Evolutionary conservation across 2,888 invertebrate genomes (phyloP), one percentile per base, ranked within the genome.

Genomic region (Mimas tiliae): DNA sequence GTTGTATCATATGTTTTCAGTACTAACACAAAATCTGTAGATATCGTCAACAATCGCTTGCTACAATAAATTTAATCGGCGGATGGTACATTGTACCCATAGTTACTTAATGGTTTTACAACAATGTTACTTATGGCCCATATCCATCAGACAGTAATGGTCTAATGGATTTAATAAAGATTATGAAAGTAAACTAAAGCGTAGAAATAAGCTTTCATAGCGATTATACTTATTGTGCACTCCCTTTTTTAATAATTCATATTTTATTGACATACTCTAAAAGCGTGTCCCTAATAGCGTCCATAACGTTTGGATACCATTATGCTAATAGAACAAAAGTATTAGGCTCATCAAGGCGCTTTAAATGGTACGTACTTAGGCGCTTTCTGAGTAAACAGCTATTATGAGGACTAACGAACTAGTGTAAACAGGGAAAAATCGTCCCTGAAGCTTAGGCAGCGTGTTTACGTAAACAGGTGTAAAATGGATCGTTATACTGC

Each of bases 381-480:
- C 67, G 73, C 68, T 72, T 71, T 75, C 69, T 70, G 72, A 74
- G 73, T 75, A 79, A 80, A 74, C 71, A 75, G 71, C 76, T 74
- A 75, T 75, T 74, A 74, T 68, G 62, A 65, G 68, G 74, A 74
- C 74, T 74, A 77, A 78, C 74, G 71, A 78, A 79, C 74, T 81
- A 79, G 75, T 75, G 75, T 74, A 74, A 76, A 75, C 76, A 77
- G 66, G 73, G 73, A 83, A 85, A 86, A 88, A 87, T 84, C 83
- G 83, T 87, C 85, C 83, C 81, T 82, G 81, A 77, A 82, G 85
- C 88, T 86, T 83, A 86, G 85, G 78, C 83, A 78, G 80, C 83
- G 78, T 87, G 89, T 90, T 90, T 89, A 87, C 87, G 88, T 89
- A 91, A 90, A 91, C 90, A 91, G 90, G 90, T 91, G 90, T 89